These are phyloP conservation scores for Linhomoeus sp. DNA, from an alignment of 2,888 invertebrate genomes.

Conservation along the genomic window DNA sequence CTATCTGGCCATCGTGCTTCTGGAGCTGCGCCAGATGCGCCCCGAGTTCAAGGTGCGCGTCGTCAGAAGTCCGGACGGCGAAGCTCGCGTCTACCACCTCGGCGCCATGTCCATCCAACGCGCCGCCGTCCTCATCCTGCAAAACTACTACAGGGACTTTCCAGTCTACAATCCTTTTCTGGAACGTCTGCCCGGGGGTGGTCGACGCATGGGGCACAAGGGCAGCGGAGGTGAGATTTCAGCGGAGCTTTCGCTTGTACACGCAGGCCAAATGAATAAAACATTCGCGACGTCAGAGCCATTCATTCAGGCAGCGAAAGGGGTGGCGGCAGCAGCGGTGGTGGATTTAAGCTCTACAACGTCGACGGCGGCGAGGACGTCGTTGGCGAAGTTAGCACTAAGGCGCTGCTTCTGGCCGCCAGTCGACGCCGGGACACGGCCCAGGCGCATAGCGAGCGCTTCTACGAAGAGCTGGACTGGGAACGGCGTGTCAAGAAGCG, in stretches of 20 bases:
- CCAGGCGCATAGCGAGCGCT: constrained; percentile 61
- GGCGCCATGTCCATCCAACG: constrained; percentile 62
- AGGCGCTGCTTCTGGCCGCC: constrained; percentile 39
- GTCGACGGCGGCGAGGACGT: constrained; percentile 46
- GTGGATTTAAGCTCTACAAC: constrained; percentile 76
- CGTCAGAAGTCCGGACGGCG: constrained; percentile 84
- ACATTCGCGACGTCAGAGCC: no score
- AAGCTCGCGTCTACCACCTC: constrained; percentile 63
- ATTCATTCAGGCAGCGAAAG: no score
- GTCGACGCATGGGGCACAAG: no score
- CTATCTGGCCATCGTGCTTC: constrained; percentile 71
- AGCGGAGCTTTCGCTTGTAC: no score
- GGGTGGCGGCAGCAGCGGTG: no score
- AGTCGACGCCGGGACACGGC: constrained; percentile 68
- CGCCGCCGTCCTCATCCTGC: constrained; percentile 78
- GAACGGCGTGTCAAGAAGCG: constrained; percentile 76
- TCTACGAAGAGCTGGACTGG: constrained; percentile 83
- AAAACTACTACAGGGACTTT: constrained; percentile 73
- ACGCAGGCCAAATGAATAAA: no score
- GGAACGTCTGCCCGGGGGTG: constrained; percentile 52
- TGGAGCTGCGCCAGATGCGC: constrained; percentile 76
- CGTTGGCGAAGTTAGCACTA: constrained; percentile 7
- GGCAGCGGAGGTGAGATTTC: no score
- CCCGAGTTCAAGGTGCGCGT: constrained; percentile 51
- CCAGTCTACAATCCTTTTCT: constrained; percentile 88